Conservation (phyloP, 2,888 invertebrate genomes). For the Dexiosoma caninum region DNA sequence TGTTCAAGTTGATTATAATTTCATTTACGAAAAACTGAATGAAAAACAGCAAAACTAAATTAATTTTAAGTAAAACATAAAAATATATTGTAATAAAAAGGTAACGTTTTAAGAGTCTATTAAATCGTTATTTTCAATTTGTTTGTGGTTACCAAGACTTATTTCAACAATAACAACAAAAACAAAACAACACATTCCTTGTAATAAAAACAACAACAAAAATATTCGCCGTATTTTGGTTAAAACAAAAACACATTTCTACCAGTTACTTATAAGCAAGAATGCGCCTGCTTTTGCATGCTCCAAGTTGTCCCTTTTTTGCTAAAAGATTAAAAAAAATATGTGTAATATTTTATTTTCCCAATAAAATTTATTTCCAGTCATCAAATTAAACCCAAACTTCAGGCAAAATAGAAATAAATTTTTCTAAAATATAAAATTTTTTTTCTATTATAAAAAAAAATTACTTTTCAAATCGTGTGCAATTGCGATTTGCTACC, state of each 20-base stretch:
- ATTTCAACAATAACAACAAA: not conserved
- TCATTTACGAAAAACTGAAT: not conserved
- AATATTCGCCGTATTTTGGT: not conserved
- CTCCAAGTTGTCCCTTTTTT: no score
- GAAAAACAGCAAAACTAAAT: not conserved
- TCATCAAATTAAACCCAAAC: constrained; percentile 5
- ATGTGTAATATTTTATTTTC: not conserved
- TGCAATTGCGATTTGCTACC: constrained; percentile 42
- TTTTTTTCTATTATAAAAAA: no score
- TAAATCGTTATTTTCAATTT: constrained; percentile 39
- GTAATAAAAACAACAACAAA: not conserved
- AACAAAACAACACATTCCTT: not conserved
- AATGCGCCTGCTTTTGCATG: no score
- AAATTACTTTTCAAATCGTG: constrained; percentile 19
- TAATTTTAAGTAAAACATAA: not conserved
- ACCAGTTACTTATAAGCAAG: not conserved
- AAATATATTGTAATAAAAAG: not conserved
- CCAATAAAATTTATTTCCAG: constrained; percentile 1
- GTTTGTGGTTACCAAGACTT: constrained; percentile 49
- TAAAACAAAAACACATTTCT: not conserved
- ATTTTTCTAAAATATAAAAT: constrained; percentile 8
- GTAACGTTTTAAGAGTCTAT: not conserved
- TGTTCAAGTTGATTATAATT: no score
- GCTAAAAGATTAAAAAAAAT: not conserved
- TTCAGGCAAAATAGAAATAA: not conserved